These are phyloP conservation scores for Micrastur ruficollis DNA, from an alignment of 2,797 vertebrate genomes.

Conservation along the genomic window DNA sequence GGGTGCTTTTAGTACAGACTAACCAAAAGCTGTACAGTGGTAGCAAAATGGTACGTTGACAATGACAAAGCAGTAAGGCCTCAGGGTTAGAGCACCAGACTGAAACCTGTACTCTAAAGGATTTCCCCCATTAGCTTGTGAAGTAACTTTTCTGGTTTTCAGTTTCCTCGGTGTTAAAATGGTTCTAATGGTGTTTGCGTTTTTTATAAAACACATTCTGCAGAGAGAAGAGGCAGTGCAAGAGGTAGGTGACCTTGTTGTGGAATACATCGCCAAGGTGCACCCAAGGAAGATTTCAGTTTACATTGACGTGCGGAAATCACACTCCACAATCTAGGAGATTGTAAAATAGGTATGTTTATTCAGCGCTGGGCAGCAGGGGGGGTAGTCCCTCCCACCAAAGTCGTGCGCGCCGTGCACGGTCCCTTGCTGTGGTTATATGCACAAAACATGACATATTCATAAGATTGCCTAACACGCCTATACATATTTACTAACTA, in stretches of 20 bases:
- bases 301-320: too few species aligned
- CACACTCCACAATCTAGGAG: too few species aligned
- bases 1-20: neutral
- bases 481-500: too few species aligned
- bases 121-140: neutral
- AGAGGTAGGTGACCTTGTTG: neutral
- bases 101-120: neutral
- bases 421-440: too few species aligned
- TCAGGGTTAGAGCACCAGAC: neutral
- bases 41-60: fast-evolving
- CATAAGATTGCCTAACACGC: too few species aligned
- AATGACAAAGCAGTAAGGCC: neutral
- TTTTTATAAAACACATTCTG: neutral
- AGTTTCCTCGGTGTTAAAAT: neutral
- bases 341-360: too few species aligned
- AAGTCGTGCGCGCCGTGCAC: too few species aligned
- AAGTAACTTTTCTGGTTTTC: neutral
- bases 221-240: neutral
- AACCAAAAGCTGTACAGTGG: neutral
- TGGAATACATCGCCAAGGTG: neutral
- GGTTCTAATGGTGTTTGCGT: neutral
- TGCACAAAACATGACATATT: too few species aligned
- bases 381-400: too few species aligned
- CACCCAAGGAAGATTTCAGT: neutral
- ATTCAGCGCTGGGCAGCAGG: too few species aligned